A percentile compares a stretch with the other conserved stretches of the same genome.
These are phyloP conservation scores for Actinernus sp. DNA, from an alignment of 92 coral and sea anemone species.

Conservation along the genomic window DNA sequence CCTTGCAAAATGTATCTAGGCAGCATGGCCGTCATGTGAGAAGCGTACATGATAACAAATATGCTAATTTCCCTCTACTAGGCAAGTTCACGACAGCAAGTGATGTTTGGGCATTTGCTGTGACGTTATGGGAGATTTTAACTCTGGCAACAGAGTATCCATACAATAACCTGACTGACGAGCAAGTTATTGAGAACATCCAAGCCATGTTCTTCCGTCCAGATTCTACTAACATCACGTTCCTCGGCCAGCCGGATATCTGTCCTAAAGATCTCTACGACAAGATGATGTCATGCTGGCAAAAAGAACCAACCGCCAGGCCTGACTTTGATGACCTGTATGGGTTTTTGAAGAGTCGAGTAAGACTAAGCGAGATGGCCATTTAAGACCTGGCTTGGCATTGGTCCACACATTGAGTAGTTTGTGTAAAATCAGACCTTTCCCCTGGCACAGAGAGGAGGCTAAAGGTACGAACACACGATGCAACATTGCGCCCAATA, in stretches of 20 bases:
- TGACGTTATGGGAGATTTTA: slow-evolving; percentile 96
- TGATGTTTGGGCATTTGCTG: slow-evolving; percentile 98
- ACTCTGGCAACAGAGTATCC: slow-evolving; percentile 91
- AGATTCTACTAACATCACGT: slow-evolving; percentile 38
- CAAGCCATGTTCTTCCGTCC: slow-evolving; percentile 75
- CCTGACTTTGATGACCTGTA: slow-evolving; percentile 74
- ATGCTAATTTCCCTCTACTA: no score
- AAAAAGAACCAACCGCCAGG: slow-evolving; percentile 62
- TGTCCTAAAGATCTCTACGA: slow-evolving; percentile 85
- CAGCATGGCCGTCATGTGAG: no score
- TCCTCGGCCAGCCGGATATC: slow-evolving; percentile 70
- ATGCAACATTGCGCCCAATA: no score
- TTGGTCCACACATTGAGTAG: no score
- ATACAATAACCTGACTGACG: slow-evolving; percentile 78
- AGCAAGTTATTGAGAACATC: slow-evolving; percentile 85
- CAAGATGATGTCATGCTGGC: slow-evolving; percentile 86
- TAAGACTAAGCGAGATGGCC: slow-evolving; percentile 71
- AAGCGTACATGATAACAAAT: no score
- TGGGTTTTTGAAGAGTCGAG: slow-evolving; percentile 56
- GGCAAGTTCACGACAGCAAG: slow-evolving; percentile 96
- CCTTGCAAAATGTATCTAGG: no score
- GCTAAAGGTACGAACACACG: no score
- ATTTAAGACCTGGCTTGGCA: no score
- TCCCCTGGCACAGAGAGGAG: no score
- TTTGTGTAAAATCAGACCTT: no score